These are phyloP conservation scores for Neuroterus valhalla DNA, from an alignment of 1,140 invertebrate species.

Conservation along the genomic window DNA sequence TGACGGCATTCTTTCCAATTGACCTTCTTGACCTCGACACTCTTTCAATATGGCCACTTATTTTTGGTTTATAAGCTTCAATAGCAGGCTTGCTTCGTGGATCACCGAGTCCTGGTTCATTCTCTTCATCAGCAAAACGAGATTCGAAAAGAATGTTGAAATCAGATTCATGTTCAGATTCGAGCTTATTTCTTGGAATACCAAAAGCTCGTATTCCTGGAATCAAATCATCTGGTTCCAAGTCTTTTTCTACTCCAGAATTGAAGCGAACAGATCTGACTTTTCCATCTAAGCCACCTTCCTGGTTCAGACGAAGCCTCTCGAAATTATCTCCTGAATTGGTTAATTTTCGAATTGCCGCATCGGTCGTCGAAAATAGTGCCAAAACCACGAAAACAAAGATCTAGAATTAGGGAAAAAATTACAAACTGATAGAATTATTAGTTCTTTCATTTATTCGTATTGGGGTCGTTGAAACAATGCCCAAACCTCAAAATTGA, in stretches of 20 bases:
- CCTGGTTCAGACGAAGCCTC: slow-evolving; percentile 50
- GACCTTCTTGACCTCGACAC: slow-evolving; percentile 41
- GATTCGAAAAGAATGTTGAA: too few relatives aligned
- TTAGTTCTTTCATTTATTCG: too few relatives aligned
- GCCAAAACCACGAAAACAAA: slow-evolving; percentile 35
- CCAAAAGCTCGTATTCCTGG: slow-evolving; percentile 56
- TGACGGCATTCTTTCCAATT: slow-evolving; percentile 30
- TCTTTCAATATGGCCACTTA: too few relatives aligned
- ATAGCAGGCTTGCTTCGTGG: slow-evolving; percentile 35
- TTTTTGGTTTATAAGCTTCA: neutral
- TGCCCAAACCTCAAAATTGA: too few relatives aligned
- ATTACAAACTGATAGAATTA: neutral
- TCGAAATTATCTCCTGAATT: slow-evolving; percentile 40
- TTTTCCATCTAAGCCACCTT: slow-evolving; percentile 59
- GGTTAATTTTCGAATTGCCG: neutral
- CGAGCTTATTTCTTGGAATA: slow-evolving; percentile 48
- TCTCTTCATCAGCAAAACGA: neutral
- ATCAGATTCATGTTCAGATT: too few relatives aligned
- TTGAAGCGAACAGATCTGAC: slow-evolving; percentile 52
- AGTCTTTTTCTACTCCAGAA: slow-evolving; percentile 24
- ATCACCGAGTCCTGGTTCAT: slow-evolving; percentile 24
- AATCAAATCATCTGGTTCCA: slow-evolving; percentile 34
- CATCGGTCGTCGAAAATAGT: slow-evolving; percentile 28
- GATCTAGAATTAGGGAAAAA: neutral
- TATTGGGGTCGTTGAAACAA: too few relatives aligned